Conservation (phyloP, 2,888 invertebrate genomes). For the Melanophora roralis region DNA sequence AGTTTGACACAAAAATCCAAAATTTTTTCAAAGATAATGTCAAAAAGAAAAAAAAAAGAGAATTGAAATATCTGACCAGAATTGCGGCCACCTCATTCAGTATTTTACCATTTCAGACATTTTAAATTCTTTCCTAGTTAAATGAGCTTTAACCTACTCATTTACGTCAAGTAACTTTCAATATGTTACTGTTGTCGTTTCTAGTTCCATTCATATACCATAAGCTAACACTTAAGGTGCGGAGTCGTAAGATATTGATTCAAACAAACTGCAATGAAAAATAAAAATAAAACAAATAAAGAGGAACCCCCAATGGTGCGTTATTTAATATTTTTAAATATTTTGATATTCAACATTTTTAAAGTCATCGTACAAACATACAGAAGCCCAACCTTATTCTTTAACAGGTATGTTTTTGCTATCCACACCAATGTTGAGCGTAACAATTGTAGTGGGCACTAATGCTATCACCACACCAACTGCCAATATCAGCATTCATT, state of each 20-base stretch:
- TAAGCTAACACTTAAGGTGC: conserved; percentile 25
- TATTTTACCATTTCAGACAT: no score
- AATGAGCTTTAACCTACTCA: conserved; percentile 42
- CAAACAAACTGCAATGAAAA: neutral
- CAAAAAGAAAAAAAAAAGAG: no score
- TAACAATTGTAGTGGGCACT: conserved; percentile 2
- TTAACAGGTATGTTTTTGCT: neutral
- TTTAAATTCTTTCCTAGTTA: no score
- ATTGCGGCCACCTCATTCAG: no score
- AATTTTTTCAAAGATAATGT: no score
- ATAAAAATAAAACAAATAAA: neutral
- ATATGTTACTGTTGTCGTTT: neutral
- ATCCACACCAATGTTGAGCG: neutral
- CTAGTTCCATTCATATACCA: neutral
- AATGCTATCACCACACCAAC: neutral
- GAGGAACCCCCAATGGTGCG: conserved; percentile 50
- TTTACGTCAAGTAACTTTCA: neutral
- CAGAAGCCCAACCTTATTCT: conserved; percentile 52
- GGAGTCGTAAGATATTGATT: conserved; percentile 25
- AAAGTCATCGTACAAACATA: conserved; percentile 21
- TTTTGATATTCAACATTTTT: conserved; percentile 1
- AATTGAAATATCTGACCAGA: no score
- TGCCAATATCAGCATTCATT: neutral
- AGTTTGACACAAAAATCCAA: no score
- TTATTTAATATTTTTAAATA: conserved; percentile 8